Conservation (phyloP, 2,888 invertebrate genomes). For the Lasioglossum lativentre region DNA sequence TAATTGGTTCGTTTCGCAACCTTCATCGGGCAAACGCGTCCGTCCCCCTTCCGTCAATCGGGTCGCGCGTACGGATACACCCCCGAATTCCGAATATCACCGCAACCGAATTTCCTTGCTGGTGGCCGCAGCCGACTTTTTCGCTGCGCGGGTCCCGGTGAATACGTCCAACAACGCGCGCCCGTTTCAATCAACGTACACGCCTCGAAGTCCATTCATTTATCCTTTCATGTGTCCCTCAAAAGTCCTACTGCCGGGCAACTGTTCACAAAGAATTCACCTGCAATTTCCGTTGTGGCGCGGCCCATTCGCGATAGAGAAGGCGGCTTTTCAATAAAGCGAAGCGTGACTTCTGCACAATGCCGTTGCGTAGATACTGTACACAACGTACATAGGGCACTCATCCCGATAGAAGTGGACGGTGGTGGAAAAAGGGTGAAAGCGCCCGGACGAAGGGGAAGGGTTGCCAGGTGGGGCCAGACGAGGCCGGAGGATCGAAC, state of each 20-base stretch:
- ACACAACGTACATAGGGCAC: conserved; percentile 43
- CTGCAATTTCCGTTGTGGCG: conserved; percentile 66
- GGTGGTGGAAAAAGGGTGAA: conserved; percentile 12
- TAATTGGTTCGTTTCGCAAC: background rate
- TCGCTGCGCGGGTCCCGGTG: background rate
- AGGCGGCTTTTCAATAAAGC: conserved; percentile 71
- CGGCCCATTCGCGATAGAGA: conserved; percentile 46
- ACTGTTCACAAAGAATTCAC: conserved; percentile 69
- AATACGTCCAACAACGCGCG: background rate
- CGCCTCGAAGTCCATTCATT: conserved; percentile 55
- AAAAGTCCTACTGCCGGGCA: conserved; percentile 38
- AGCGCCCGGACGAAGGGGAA: background rate
- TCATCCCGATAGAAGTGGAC: conserved; percentile 53
- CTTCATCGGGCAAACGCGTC: background rate
- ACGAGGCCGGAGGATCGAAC: conserved; percentile 20
- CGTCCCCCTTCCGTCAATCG: background rate
- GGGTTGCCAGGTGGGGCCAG: background rate
- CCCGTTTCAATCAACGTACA: conserved; percentile 53
- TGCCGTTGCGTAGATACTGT: conserved; percentile 52
- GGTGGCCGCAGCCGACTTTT: background rate
- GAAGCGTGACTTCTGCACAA: conserved; percentile 61
- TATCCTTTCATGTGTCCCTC: conserved; percentile 44
- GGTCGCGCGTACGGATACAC: background rate
- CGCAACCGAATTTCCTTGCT: conserved; percentile 1
- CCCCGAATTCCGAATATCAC: background rate